phyloP scores from a whole-genome alignment of 2,113 vertebrate genomes.

The Phycodurus eques region DNA sequence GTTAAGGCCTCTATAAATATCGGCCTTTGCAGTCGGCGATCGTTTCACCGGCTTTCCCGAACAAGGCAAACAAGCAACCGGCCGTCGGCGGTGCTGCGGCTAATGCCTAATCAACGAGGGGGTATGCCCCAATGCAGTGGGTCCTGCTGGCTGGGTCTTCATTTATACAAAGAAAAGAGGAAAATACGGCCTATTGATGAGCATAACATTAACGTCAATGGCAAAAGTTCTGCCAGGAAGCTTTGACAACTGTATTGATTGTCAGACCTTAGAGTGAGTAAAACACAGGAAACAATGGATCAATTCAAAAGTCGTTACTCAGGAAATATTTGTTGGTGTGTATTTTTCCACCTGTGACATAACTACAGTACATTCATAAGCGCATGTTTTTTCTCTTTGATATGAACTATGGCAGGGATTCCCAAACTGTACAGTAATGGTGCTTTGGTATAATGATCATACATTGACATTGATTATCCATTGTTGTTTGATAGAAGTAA shows the following conservation, averaged over 20 bases:
- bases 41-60: slow-evolving; percentile 55
- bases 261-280: not conserved
- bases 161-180: slow-evolving; percentile 37
- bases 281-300: slow-evolving; percentile 8
- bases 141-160: not conserved
- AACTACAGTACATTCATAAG: not conserved
- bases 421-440: not conserved
- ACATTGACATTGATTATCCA: not conserved
- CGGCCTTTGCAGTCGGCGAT: slow-evolving; percentile 54
- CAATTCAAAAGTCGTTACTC: not conserved
- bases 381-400: not conserved
- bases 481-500: not conserved
- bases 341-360: not conserved
- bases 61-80: slow-evolving; percentile 61
- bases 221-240: slow-evolving; percentile 36
- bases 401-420: not conserved
- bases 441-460: not conserved
- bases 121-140: slow-evolving; percentile 39
- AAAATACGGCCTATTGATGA: slow-evolving; percentile 51
- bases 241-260: slow-evolving; percentile 5
- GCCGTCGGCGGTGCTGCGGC: slow-evolving; percentile 45
- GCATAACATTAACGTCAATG: slow-evolving; percentile 45
- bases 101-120: slow-evolving; percentile 68
- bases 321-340: not conserved
- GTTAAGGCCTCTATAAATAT: slow-evolving; percentile 75